phyloP scores from a whole-genome alignment of 2,888 invertebrate genomes.

The Spodoptera littoralis region DNA sequence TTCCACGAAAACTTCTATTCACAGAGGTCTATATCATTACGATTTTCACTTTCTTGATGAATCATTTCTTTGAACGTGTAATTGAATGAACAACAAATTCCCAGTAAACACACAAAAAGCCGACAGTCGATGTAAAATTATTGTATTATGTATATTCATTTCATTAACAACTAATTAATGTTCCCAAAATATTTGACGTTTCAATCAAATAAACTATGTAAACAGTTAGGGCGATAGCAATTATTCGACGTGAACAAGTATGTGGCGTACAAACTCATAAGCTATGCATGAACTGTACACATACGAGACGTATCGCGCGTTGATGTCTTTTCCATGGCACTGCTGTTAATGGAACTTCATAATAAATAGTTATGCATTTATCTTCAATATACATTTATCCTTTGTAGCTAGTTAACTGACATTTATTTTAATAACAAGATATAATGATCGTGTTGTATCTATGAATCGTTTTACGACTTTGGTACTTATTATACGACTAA shows the following conservation, averaged over 20 bases:
- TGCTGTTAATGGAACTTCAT: constrained; percentile 43
- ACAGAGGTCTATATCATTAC: constrained; percentile 13
- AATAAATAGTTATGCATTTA: constrained; percentile 47
- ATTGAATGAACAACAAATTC: constrained; percentile 12
- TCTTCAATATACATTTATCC: constrained; percentile 53
- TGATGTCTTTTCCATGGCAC: constrained; percentile 70
- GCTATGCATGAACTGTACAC: not conserved
- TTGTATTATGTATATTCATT: constrained; percentile 13
- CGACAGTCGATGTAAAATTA: constrained; percentile 6
- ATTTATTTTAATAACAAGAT: constrained; percentile 68
- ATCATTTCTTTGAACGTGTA: constrained; percentile 18
- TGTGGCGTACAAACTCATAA: too few relatives aligned
- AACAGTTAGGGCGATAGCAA: too few relatives aligned
- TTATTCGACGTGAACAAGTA: too few relatives aligned
- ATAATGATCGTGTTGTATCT: constrained; percentile 59
- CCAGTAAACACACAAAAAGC: constrained; percentile 9
- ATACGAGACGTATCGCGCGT: constrained; percentile 56
- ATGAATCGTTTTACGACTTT: constrained; percentile 59
- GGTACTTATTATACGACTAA: constrained; percentile 60
- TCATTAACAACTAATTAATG: constrained; percentile 14
- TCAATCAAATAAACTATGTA: constrained; percentile 3
- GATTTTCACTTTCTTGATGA: constrained; percentile 42
- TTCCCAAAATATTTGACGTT: constrained; percentile 3
- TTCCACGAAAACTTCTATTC: constrained; percentile 34
- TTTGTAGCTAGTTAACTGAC: constrained; percentile 64